Conservation (phyloP, 2,888 invertebrate species). For the Lepetodrilus schrolli region DNA sequence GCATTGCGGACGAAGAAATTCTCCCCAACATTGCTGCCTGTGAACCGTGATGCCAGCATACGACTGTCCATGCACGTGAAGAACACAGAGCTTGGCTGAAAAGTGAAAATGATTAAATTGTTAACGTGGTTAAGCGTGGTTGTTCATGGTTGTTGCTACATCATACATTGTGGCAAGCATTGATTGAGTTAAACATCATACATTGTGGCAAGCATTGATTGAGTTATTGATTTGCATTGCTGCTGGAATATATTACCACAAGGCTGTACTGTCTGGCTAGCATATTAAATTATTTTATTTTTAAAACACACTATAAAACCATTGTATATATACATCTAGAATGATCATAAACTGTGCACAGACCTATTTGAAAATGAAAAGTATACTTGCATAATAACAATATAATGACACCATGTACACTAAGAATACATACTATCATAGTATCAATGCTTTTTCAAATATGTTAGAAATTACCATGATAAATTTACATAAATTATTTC, state of each 20-base stretch:
- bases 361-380: not conserved
- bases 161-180: too few species aligned
- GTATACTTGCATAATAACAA: not conserved
- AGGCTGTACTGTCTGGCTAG: too few species aligned
- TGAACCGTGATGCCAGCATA: constrained; percentile 96
- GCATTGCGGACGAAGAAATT: constrained; percentile 99
- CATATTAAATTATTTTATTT: too few species aligned
- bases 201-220: too few species aligned
- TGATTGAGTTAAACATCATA: too few species aligned
- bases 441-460: not conserved
- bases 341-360: too few species aligned
- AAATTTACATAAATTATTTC: too few species aligned
- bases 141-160: too few species aligned
- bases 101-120: not conserved
- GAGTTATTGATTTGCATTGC: too few species aligned
- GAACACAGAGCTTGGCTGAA: constrained; percentile 94
- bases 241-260: too few species aligned
- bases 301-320: too few species aligned
- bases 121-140: not conserved
- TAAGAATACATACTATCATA: not conserved
- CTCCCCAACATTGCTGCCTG: constrained; percentile 95
- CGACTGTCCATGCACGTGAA: constrained; percentile 99
- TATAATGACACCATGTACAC: not conserved
- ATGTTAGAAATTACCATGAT: not conserved
- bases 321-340: too few species aligned